A percentile compares a stretch with the other conserved stretches of the same genome.
phyloP scores from a whole-genome alignment of 2,113 vertebrate genomes.

The Oophaga pumilio region DNA sequence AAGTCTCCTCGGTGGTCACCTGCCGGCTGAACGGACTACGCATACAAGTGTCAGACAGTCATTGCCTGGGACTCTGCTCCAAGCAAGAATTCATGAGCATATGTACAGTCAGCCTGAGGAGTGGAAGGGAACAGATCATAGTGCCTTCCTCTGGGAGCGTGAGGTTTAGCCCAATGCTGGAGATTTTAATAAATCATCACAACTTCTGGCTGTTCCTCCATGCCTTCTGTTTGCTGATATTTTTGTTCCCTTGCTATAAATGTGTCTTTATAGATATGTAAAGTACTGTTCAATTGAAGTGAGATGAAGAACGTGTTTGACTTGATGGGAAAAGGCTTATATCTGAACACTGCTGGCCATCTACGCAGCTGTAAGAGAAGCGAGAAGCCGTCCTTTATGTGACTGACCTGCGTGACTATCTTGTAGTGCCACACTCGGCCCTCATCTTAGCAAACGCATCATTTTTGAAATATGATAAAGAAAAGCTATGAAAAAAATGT shows the following conservation, averaged over 20 bases:
- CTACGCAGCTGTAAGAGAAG: not conserved
- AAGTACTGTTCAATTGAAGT: not conserved
- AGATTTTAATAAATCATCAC: conserved; percentile 46
- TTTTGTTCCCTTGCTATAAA: not conserved
- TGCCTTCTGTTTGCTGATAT: conserved; percentile 27
- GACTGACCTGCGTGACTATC: not conserved
- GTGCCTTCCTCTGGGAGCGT: not conserved
- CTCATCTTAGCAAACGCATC: not conserved
- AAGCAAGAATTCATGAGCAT: conserved; percentile 25
- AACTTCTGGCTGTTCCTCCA: conserved; percentile 15
- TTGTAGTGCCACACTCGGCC: not conserved
- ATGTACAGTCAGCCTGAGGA: conserved; percentile 15
- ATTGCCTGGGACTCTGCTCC: conserved; percentile 28
- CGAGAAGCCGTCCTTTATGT: not conserved
- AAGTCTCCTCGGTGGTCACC: not conserved
- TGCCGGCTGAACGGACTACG: not conserved
- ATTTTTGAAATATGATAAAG: too few species aligned
- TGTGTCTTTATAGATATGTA: not conserved
- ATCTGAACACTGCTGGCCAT: not conserved
- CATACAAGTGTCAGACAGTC: conserved; percentile 17
- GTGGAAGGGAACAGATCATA: conserved; percentile 13
- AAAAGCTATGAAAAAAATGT: too few species aligned
- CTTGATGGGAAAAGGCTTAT: not conserved
- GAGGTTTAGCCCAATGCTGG: not conserved
- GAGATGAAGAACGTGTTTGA: not conserved